Evolutionary conservation across 2,888 invertebrate genomes (phyloP).

Genomic region (Euphydryas editha): DNA sequence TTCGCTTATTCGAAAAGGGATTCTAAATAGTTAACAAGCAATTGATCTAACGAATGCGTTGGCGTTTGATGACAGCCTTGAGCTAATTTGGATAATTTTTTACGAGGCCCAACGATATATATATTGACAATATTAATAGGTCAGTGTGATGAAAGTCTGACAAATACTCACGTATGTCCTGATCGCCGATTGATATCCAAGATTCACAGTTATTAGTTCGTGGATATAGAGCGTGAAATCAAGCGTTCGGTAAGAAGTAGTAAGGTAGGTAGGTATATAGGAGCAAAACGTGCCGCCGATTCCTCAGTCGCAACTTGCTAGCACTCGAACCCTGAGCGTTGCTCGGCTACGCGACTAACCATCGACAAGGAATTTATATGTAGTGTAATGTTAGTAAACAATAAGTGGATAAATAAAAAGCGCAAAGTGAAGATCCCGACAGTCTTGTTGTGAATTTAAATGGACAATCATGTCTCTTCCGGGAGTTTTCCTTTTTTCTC

Average conservation of each 20-base stretch:
- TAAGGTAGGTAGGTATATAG: slow-evolving; percentile 71
- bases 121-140: slow-evolving; percentile 57
- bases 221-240: slow-evolving; percentile 80
- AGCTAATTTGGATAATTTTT: slow-evolving; percentile 57
- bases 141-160: slow-evolving; percentile 59
- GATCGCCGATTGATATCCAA: slow-evolving; percentile 52
- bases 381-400: slow-evolving; percentile 78
- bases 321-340: slow-evolving; percentile 57
- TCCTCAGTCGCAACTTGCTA: slow-evolving; percentile 62
- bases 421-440: slow-evolving; percentile 59
- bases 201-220: slow-evolving; percentile 72
- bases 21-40: slow-evolving; percentile 29
- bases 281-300: slow-evolving; percentile 61
- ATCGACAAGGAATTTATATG: slow-evolving; percentile 59
- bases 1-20: slow-evolving; percentile 19
- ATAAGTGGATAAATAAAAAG: slow-evolving; percentile 77
- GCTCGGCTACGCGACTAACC: slow-evolving; percentile 43
- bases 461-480: slow-evolving; percentile 73
- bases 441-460: slow-evolving; percentile 66
- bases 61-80: slow-evolving; percentile 50
- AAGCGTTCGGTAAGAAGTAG: slow-evolving; percentile 75
- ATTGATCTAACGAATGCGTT: slow-evolving; percentile 31
- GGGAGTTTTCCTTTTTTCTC: slow-evolving; percentile 74
- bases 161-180: slow-evolving; percentile 51
- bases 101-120: slow-evolving; percentile 59